phyloP scores from a whole-genome alignment of 2,888 invertebrate genomes.

The Malacosoma neustria region DNA sequence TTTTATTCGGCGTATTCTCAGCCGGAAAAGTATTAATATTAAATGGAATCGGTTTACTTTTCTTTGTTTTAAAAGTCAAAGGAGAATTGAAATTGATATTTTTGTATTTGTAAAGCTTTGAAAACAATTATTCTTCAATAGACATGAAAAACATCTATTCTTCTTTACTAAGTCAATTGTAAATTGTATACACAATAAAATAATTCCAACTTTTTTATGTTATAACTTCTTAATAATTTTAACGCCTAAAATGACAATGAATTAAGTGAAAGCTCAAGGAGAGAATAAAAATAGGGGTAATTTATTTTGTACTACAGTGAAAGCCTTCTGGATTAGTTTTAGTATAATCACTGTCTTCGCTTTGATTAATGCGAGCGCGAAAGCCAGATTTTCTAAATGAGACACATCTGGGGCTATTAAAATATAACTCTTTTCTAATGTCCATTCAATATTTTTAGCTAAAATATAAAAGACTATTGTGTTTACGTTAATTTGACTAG shows the following conservation, averaged over 20 bases:
- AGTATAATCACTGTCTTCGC: not conserved
- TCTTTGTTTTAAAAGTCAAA: not conserved
- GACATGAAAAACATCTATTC: too few species aligned
- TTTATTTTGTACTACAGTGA: not conserved
- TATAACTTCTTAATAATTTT: too few species aligned
- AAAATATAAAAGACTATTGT: not conserved
- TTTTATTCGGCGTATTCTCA: slow-evolving; percentile 1
- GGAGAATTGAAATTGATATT: not conserved
- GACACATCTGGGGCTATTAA: not conserved
- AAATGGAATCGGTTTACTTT: not conserved
- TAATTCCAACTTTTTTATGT: too few species aligned
- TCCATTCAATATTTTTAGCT: not conserved
- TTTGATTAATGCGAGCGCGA: not conserved
- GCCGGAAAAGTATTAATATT: slow-evolving; percentile 1
- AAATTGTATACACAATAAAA: too few species aligned
- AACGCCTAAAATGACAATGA: not conserved
- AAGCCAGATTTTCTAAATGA: not conserved
- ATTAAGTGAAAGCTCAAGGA: not conserved
- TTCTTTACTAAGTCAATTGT: too few species aligned
- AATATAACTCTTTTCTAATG: not conserved
- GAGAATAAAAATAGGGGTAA: not conserved
- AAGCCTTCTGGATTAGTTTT: not conserved
- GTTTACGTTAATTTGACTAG: not conserved
- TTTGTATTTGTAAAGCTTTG: not conserved
- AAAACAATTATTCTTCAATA: too few species aligned